phyloP scores from a whole-genome alignment of 2,888 invertebrate genomes.

The Acheta domesticus region DNA sequence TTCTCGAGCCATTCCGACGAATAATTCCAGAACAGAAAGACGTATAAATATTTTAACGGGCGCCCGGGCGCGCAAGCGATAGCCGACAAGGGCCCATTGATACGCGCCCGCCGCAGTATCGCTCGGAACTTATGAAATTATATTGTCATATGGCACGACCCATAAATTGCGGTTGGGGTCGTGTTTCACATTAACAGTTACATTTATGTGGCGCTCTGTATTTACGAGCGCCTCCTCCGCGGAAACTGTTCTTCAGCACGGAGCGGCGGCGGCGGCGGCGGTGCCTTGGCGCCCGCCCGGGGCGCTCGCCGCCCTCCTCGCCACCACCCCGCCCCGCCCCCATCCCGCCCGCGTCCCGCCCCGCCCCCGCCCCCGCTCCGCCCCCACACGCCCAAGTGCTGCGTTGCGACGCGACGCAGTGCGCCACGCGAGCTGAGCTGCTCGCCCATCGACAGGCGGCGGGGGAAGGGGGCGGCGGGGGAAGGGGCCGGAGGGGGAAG shows the following conservation, averaged over 20 bases:
- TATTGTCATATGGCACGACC: constrained; percentile 6
- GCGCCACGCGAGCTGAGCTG: not conserved
- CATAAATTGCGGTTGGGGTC: not conserved
- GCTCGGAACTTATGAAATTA: constrained; percentile 4
- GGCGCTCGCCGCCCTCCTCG: not conserved
- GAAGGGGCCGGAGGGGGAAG: not conserved
- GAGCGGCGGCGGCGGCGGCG: not conserved
- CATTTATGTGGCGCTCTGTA: not conserved
- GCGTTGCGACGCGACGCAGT: not conserved
- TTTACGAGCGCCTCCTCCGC: not conserved
- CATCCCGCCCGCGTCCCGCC: not conserved
- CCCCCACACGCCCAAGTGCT: not conserved
- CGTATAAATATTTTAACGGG: constrained; percentile 8
- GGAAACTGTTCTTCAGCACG: constrained; percentile 18
- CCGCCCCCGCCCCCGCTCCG: not conserved
- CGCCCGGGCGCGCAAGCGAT: not conserved
- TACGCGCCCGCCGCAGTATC: not conserved
- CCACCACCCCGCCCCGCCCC: not conserved
- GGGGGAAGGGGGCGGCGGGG: not conserved
- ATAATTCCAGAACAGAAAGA: constrained; percentile 18
- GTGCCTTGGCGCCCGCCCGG: not conserved
- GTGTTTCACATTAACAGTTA: constrained; percentile 18
- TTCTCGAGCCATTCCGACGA: constrained; percentile 11
- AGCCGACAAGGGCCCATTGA: not conserved
- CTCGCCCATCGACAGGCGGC: not conserved